phyloP scores from a whole-genome alignment of 2,888 invertebrate species.

The Cephus spinipes region DNA sequence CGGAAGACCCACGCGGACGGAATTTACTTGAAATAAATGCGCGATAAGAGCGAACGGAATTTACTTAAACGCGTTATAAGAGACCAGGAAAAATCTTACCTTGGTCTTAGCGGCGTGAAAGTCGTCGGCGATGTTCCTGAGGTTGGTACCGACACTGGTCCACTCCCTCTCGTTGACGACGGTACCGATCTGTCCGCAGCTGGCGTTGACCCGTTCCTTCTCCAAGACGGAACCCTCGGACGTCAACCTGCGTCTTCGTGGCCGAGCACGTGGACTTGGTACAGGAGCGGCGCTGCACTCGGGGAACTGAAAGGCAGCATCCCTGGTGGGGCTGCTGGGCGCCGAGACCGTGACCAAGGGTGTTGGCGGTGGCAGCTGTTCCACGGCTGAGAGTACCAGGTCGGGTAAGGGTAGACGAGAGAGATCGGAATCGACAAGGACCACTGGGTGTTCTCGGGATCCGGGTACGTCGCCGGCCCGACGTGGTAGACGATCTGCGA shows the following conservation, averaged over 20 bases:
- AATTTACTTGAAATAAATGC: not conserved
- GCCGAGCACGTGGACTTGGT: constrained; percentile 62
- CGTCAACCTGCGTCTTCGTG: constrained; percentile 61
- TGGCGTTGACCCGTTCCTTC: constrained; percentile 38
- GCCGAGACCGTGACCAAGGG: constrained; percentile 65
- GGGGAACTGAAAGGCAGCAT: constrained; percentile 63
- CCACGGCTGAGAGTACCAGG: constrained; percentile 60
- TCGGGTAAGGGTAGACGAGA: constrained; percentile 60
- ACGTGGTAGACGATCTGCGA: constrained; percentile 59
- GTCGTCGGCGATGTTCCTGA: constrained; percentile 64
- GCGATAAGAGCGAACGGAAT: not conserved
- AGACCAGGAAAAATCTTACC: constrained; percentile 40
- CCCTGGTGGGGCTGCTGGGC: constrained; percentile 63
- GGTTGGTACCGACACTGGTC: constrained; percentile 61
- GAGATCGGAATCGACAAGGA: constrained; percentile 59
- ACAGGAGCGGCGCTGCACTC: constrained; percentile 57
- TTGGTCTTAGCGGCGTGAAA: constrained; percentile 63
- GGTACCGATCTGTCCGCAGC: constrained; percentile 50
- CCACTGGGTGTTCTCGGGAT: constrained; percentile 54
- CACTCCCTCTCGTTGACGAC: constrained; percentile 57
- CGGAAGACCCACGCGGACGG: not conserved
- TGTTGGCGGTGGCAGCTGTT: constrained; percentile 57
- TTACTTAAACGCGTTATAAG: not conserved
- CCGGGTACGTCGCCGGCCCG: constrained; percentile 47
- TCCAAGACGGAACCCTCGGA: constrained; percentile 58